A percentile compares a stretch with the other conserved stretches of the same genome.
These are phyloP conservation scores for Cladopsammia gracilis DNA, from an alignment of 64 coral and sea anemone genomes.

Conservation along the genomic window DNA sequence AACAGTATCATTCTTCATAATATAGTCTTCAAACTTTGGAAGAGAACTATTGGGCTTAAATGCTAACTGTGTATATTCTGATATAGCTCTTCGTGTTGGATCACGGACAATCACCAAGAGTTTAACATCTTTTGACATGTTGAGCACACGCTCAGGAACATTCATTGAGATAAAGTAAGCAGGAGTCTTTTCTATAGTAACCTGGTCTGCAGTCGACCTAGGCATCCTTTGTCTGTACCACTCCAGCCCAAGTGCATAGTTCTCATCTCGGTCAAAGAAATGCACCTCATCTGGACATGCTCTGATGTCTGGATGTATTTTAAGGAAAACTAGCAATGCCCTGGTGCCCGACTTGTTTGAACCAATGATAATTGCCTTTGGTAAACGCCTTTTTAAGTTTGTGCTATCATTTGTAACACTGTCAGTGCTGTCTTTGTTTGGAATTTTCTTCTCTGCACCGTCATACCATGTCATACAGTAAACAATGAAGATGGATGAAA, in stretches of 20 bases:
- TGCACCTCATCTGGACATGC: constrained; percentile 66
- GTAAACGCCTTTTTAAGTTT: constrained; percentile 42
- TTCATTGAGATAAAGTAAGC: constrained; percentile 67
- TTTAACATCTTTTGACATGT: constrained; percentile 66
- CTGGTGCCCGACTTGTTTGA: constrained; percentile 79
- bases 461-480: neutral
- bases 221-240: constrained; percentile 80
- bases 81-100: constrained; percentile 79
- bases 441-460: neutral
- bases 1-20: constrained; percentile 12
- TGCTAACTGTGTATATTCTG: constrained; percentile 86
- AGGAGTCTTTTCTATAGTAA: constrained; percentile 78
- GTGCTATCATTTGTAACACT: neutral
- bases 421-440: neutral
- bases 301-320: constrained; percentile 70
- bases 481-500: neutral
- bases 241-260: constrained; percentile 59
- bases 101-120: constrained; percentile 84
- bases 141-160: constrained; percentile 64
- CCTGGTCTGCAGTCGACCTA: constrained; percentile 27
- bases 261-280: constrained; percentile 73
- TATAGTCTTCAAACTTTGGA: constrained; percentile 59
- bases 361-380: constrained; percentile 80
- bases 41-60: constrained; percentile 9
- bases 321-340: constrained; percentile 62